phyloP scores from a whole-genome alignment of 1,140 invertebrate species.

The Drosophila trapezifrons region DNA sequence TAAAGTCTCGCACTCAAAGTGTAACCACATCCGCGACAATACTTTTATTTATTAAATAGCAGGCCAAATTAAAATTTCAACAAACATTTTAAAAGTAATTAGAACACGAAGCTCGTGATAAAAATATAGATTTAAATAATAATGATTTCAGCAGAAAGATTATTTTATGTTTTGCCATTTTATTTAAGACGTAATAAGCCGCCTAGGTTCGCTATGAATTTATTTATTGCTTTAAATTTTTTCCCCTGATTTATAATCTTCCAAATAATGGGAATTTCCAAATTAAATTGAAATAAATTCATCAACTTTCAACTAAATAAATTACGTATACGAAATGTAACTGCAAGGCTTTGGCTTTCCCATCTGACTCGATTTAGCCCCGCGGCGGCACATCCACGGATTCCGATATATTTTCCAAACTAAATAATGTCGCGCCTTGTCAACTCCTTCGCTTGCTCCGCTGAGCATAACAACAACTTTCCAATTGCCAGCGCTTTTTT shows the following conservation, averaged over 20 bases:
- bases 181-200: too few species aligned
- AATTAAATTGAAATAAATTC: background rate
- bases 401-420: slow-evolving; percentile 14
- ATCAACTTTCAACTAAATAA: background rate
- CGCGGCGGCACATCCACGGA: slow-evolving; percentile 2
- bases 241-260: too few species aligned
- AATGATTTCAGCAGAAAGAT: too few species aligned
- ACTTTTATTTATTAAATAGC: background rate
- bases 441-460: slow-evolving; percentile 43
- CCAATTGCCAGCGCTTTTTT: slow-evolving; percentile 56
- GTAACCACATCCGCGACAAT: background rate
- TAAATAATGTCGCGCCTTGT: slow-evolving; percentile 14
- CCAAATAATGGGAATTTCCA: too few species aligned
- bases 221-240: background rate
- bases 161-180: too few species aligned
- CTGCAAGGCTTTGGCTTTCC: background rate
- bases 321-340: background rate
- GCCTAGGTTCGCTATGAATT: background rate
- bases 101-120: background rate
- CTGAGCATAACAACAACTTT: slow-evolving; percentile 74
- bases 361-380: background rate
- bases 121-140: too few species aligned
- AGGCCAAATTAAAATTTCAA: background rate
- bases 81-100: background rate
- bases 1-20: background rate